Base-by-base conservation (phyloP, 2,888 invertebrate genomes). In the Eilema caniola region DNA sequence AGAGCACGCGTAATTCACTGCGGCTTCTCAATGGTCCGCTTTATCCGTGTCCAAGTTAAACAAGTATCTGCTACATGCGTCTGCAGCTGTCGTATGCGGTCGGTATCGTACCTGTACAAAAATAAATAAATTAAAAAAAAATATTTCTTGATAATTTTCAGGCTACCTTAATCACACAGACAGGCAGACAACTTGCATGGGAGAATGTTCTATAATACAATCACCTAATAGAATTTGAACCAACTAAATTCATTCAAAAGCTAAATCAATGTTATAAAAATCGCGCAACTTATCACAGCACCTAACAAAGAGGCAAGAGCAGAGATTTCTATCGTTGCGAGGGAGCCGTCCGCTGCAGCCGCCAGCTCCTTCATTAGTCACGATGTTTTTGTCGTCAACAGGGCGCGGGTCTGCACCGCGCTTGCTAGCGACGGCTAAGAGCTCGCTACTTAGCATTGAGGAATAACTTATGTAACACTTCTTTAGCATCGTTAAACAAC, bases 341-440 rank as follows among this genome's bases (percentile, higher is more conserved):
- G 31, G 16, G 31, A 64, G 63, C 41, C 53, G 65, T 65, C 69
- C 16, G 65, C 60, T 37, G 59, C 64, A 65, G 69, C 33, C 64
- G 7, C 59, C 28, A n/a, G 67, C 31, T 24, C 28, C 33, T 20
- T 14, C 74, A 79, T 82, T 72, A 79, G 59, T 82, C 79, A 82
- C 28, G 60, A 61, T 74, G 70, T 72, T 76, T 79, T 70, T 72
- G 69, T 68, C 69, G 57, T 59, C 63, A 70, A 53, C 33, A 14
- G 37, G 61, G 59, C 72, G 59, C 59, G 31, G 37, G 56, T 28
- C 24, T 23, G 65, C 65, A 56, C 37, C 62, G 11, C 24, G 59
- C 28, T 57, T 57, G 37, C 41, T 56, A 60, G 12, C 12, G 28
- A 63, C 53, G 53, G 53, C n/a, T 16, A 11, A 28, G 47, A 37